These are phyloP conservation scores for Tupaia chinensis DNA, from an alignment of 2,113 vertebrate species.

Conservation along the genomic window DNA sequence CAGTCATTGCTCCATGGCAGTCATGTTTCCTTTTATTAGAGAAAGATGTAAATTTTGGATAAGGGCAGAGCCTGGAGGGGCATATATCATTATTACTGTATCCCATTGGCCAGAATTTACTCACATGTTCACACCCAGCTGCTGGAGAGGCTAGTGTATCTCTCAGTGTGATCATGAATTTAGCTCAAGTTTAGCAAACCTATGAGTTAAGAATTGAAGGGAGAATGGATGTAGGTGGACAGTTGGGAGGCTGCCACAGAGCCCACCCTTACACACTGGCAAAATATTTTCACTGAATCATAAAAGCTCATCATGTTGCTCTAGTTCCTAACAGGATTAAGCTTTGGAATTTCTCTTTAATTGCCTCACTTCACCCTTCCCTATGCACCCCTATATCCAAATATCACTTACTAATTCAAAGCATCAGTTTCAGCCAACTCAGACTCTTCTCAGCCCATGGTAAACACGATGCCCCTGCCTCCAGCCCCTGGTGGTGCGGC, in stretches of 20 bases:
- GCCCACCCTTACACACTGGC: not conserved
- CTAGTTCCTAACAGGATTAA: not conserved
- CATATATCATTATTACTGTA: not conserved
- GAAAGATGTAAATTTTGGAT: not conserved
- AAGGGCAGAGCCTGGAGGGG: not conserved
- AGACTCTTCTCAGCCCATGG: not conserved
- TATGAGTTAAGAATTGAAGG: not conserved
- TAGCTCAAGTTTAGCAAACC: not conserved
- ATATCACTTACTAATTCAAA: not conserved
- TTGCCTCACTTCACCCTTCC: not conserved
- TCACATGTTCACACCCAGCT: not conserved
- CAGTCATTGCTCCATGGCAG: not conserved
- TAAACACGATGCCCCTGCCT: too few species aligned
- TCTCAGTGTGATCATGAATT: not conserved
- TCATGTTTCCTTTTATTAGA: not conserved
- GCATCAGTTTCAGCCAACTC: not conserved
- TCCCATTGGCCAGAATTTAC: not conserved
- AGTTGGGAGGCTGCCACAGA: not conserved
- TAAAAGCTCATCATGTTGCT: not conserved
- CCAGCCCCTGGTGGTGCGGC: too few species aligned
- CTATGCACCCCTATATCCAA: not conserved
- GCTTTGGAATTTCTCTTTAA: not conserved
- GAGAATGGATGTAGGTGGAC: not conserved
- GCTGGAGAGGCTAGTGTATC: not conserved
- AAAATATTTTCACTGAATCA: not conserved